Conservation (phyloP, 2,113 vertebrate species). For the Chloroceryle aenea region DNA sequence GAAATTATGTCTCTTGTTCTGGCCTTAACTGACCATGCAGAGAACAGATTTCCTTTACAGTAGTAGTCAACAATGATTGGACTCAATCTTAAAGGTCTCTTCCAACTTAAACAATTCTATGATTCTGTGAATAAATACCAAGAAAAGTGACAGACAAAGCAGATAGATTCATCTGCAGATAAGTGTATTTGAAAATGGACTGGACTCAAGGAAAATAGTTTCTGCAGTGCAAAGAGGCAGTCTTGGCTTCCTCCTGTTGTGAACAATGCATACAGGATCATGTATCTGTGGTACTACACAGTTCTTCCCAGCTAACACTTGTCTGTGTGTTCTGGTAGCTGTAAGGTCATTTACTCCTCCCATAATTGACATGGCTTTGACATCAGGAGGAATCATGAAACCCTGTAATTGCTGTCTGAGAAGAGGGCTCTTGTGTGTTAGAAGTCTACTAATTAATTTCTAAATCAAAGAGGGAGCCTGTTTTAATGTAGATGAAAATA, state of each 20-base stretch:
- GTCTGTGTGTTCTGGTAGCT: neutral
- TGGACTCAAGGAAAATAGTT: neutral
- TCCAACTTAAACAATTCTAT: neutral
- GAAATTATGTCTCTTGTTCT: neutral
- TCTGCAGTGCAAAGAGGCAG: neutral
- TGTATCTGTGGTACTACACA: neutral
- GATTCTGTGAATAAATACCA: neutral
- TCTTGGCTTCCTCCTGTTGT: neutral
- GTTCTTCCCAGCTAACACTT: neutral
- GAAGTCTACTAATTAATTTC: neutral
- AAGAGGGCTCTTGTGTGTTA: neutral
- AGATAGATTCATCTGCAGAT: neutral
- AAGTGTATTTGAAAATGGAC: neutral
- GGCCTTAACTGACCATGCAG: neutral
- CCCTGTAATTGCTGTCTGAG: neutral
- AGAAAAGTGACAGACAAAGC: neutral
- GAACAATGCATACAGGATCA: neutral
- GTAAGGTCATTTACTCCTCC: neutral
- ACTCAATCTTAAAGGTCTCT: neutral
- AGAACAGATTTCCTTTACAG: neutral
- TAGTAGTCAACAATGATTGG: neutral
- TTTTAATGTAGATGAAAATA: neutral
- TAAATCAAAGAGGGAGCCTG: neutral
- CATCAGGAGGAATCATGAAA: neutral
- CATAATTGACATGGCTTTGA: neutral